A percentile compares a stretch with the other conserved stretches of the same genome.
Evolutionary conservation across 1,140 invertebrate species (phyloP).

Genomic region (Leptinotarsa defecta): DNA sequence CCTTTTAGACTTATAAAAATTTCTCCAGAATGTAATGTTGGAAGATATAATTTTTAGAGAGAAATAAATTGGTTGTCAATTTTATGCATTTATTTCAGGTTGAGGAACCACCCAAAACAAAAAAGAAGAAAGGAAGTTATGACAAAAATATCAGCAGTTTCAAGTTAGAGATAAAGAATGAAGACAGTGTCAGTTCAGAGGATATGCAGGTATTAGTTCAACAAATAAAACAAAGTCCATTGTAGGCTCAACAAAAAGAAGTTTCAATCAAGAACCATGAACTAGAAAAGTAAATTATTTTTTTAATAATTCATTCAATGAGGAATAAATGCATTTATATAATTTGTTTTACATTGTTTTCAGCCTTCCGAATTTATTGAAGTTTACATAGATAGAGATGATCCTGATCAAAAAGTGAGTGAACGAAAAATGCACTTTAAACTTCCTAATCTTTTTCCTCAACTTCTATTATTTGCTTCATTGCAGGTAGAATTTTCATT

Average conservation of each 20-base stretch:
- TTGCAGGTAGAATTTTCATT: constrained; percentile 20
- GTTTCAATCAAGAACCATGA: too few relatives aligned
- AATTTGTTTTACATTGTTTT: background rate
- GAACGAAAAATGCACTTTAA: background rate
- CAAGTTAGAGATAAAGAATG: constrained; percentile 11
- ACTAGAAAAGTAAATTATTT: too few relatives aligned
- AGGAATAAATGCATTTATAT: too few relatives aligned
- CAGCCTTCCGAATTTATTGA: constrained; percentile 18
- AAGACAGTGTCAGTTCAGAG: constrained; percentile 12
- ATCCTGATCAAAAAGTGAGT: constrained; percentile 20
- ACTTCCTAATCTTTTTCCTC: background rate
- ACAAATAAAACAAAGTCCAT: too few relatives aligned
- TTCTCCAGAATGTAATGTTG: too few relatives aligned
- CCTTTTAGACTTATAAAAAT: too few relatives aligned
- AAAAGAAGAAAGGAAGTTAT: background rate
- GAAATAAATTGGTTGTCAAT: too few relatives aligned
- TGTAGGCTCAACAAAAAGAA: too few relatives aligned
- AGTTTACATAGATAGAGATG: constrained; percentile 20
- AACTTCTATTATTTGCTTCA: background rate
- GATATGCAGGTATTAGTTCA: constrained; percentile 3
- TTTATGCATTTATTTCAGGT: background rate
- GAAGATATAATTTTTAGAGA: too few relatives aligned
- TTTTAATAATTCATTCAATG: too few relatives aligned
- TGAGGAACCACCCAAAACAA: constrained; percentile 3
- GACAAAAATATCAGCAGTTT: background rate